These are phyloP conservation scores for Tachystola acroxantha DNA, from an alignment of 2,888 invertebrate genomes.

Conservation along the genomic window DNA sequence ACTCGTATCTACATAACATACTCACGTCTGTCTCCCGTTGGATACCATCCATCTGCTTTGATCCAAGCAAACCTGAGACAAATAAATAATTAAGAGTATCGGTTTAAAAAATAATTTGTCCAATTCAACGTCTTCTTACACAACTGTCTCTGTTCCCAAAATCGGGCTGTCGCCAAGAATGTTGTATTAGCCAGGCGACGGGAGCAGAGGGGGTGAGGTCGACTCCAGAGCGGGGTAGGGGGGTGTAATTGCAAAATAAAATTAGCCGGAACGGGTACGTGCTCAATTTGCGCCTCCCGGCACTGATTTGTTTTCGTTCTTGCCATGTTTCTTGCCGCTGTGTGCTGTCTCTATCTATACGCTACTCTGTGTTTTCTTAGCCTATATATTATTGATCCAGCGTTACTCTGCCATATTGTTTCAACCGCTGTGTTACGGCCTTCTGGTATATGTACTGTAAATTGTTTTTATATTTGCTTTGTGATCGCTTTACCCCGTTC, in stretches of 20 bases:
- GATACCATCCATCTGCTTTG: too few relatives aligned
- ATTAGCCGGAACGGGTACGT: constrained; percentile 78
- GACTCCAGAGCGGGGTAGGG: constrained; percentile 24
- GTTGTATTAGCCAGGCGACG: constrained; percentile 61
- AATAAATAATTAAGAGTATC: too few relatives aligned
- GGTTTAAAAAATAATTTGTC: too few relatives aligned
- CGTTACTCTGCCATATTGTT: constrained; percentile 57
- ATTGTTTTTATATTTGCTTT: background rate
- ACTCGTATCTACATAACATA: too few relatives aligned
- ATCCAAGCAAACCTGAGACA: too few relatives aligned
- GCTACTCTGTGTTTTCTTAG: constrained; percentile 59
- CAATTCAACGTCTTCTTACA: too few relatives aligned
- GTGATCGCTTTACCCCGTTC: background rate
- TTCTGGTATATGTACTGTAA: background rate
- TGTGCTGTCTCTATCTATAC: constrained; percentile 30
- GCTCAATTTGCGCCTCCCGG: constrained; percentile 77
- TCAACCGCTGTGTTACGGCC: constrained; percentile 7
- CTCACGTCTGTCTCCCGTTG: too few relatives aligned
- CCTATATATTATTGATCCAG: constrained; percentile 74
- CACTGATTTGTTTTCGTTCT: constrained; percentile 76
- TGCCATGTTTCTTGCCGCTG: constrained; percentile 41
- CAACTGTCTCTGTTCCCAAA: constrained; percentile 35
- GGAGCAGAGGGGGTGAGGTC: constrained; percentile 26
- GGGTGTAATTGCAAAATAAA: constrained; percentile 79
- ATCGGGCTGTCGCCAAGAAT: constrained; percentile 68